Evolutionary conservation across 2,797 vertebrate genomes (phyloP), one percentile per base, ranked within the genome.

Genomic region (Schizopygopsis malacanthus): DNA sequence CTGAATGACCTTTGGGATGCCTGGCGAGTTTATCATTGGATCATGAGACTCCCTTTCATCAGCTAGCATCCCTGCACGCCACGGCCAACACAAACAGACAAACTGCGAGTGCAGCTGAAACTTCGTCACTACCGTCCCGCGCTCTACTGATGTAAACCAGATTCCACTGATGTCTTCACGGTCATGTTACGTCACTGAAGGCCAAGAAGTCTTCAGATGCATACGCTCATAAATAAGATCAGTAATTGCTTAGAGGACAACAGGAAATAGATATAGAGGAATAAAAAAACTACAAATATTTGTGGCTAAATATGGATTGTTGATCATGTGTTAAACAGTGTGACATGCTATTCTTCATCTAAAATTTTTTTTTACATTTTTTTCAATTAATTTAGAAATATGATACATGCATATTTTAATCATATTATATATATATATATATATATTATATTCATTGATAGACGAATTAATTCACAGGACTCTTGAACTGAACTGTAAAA

Each of bases 21-120:
- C 77, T 47, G 43, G 25, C 41, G 33, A 79, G 76, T 70, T 73
- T 67, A 81, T 75, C 33, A 77, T 16, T 76, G 79, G 65, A 67
- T 22, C 56, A 82, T 47, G 56, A n/a, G 63, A 83, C 78, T 82
- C 79, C 54, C 65, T 76, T 87, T 88, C 22, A 81, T 86, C 80
- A 71, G 54, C 25, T 56, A 18, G 82, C 73, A 70, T 41, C 70
- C 54, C 81, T 69, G 33, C 72, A 54, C 13, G 20, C 37, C 79
- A 37, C 28, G 25, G 79, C 85, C 82, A 85, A 88, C 37, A 85
- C 84, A 88, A 88, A 89, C 73, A 88, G 50, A 85, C 59, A 50
- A 78, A 45, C 43, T 85, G 39, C 69, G 78, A 80, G 73, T 11
- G 22, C 45, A 80, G 76, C 65, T 71, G 59, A 47, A 83, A 72